Percentiles rank a stretch among this genome's conserved stretches.
phyloP scores from a whole-genome alignment of 2,888 invertebrate species.

The Formica aserva region DNA sequence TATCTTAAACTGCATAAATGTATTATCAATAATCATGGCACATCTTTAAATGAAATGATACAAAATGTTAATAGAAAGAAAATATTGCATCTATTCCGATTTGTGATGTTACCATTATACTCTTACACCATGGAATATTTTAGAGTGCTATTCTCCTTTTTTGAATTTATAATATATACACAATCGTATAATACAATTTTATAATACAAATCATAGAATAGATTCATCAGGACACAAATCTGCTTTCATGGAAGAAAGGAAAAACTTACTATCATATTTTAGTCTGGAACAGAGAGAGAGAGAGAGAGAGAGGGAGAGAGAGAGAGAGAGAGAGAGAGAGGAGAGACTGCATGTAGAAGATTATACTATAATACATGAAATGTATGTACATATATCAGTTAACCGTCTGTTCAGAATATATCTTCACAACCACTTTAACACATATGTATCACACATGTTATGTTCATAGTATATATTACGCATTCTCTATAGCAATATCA shows the following conservation, averaged over 20 bases:
- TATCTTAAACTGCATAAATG: constrained; percentile 30
- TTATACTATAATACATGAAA: constrained; percentile 62
- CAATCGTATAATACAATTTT: constrained; percentile 36
- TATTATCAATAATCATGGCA: constrained; percentile 60
- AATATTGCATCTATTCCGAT: constrained; percentile 12
- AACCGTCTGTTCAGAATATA: constrained; percentile 59
- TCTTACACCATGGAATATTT: not conserved
- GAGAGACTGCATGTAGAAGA: constrained; percentile 54
- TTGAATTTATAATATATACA: constrained; percentile 11
- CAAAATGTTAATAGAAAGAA: constrained; percentile 23
- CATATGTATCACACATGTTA: constrained; percentile 52
- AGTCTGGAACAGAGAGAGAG: not conserved
- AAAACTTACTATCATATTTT: constrained; percentile 48
- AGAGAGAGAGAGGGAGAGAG: no score
- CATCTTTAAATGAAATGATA: constrained; percentile 47
- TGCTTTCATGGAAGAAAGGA: constrained; percentile 48
- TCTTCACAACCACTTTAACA: constrained; percentile 70
- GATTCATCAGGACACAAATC: constrained; percentile 31
- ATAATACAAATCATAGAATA: constrained; percentile 37
- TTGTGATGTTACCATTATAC: not conserved
- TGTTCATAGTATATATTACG: constrained; percentile 49
- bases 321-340: no score
- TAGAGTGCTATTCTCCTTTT: not conserved
- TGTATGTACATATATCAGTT: constrained; percentile 60
- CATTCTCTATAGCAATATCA: constrained; percentile 37